phyloP scores from a whole-genome alignment of 1,140 invertebrate genomes.

The Pissodes strobi region DNA sequence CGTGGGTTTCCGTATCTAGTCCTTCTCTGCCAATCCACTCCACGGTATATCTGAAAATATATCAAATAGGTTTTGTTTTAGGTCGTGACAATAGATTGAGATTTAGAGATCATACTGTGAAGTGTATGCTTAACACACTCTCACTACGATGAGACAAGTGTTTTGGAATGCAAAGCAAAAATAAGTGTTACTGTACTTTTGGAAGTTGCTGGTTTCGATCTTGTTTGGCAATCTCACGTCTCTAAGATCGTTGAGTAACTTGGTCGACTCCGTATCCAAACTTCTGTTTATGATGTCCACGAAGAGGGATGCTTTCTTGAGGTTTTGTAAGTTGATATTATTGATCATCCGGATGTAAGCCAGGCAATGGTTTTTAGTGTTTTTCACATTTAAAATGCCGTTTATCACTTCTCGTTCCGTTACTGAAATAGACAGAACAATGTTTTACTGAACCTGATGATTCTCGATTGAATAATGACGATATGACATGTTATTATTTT shows the following conservation, averaged over 20 bases:
- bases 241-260: conserved; percentile 84
- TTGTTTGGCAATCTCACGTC: conserved; percentile 86
- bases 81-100: too few species aligned
- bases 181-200: too few species aligned
- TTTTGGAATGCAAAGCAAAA: too few species aligned
- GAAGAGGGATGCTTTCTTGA: conserved; percentile 92
- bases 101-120: neutral
- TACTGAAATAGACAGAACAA: conserved; percentile 71
- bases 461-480: too few species aligned
- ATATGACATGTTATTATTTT: too few species aligned
- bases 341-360: conserved; percentile 95
- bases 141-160: too few species aligned
- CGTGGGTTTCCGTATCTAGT: conserved; percentile 88
- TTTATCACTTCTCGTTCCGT: conserved; percentile 97
- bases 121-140: too few species aligned
- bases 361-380: conserved; percentile 95
- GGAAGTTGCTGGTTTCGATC: conserved; percentile 85
- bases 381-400: conserved; percentile 90
- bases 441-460: too few species aligned
- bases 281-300: conserved; percentile 93
- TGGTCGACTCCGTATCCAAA: conserved; percentile 91
- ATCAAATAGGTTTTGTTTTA: too few species aligned
- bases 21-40: conserved; percentile 97
- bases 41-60: conserved; percentile 80
- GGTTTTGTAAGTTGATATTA: conserved; percentile 95